Evolutionary conservation across 2,888 invertebrate species (phyloP).

Genomic region (Agrochola circellaris): DNA sequence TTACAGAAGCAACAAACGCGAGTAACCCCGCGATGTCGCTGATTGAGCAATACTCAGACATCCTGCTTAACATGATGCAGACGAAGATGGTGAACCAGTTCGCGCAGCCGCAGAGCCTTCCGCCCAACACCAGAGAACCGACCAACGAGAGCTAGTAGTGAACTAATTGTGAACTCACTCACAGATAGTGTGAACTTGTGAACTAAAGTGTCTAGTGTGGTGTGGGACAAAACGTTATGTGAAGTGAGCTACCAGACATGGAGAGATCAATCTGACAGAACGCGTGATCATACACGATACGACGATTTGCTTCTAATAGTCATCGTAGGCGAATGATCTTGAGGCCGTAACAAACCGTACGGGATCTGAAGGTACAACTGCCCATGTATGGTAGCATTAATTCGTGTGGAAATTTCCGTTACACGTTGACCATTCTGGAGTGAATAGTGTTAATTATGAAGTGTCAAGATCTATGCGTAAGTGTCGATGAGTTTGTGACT

Average conservation of each 20-base stretch:
- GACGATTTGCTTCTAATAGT: not conserved
- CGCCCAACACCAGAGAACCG: constrained; percentile 79
- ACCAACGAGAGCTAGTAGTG: constrained; percentile 83
- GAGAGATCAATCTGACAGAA: not conserved
- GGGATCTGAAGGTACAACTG: not conserved
- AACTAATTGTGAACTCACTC: constrained; percentile 9
- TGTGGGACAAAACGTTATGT: not conserved
- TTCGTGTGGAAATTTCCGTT: not conserved
- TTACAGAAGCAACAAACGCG: constrained; percentile 78
- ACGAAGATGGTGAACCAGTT: constrained; percentile 87
- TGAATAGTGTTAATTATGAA: not conserved
- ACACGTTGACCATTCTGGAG: not conserved
- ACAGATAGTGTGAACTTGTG: not conserved
- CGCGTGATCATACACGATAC: not conserved
- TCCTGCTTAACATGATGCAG: constrained; percentile 91
- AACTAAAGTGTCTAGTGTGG: constrained; percentile 7
- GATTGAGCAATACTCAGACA: constrained; percentile 92
- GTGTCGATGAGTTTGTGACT: not conserved
- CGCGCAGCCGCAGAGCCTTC: constrained; percentile 83
- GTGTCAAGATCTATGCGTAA: constrained; percentile 12
- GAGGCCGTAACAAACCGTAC: not conserved
- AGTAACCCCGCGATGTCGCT: constrained; percentile 88
- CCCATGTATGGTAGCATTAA: not conserved
- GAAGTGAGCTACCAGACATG: not conserved
- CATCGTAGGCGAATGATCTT: not conserved